These are phyloP conservation scores for Zaprionus nigranus DNA, from an alignment of 1,140 invertebrate genomes.

Conservation along the genomic window DNA sequence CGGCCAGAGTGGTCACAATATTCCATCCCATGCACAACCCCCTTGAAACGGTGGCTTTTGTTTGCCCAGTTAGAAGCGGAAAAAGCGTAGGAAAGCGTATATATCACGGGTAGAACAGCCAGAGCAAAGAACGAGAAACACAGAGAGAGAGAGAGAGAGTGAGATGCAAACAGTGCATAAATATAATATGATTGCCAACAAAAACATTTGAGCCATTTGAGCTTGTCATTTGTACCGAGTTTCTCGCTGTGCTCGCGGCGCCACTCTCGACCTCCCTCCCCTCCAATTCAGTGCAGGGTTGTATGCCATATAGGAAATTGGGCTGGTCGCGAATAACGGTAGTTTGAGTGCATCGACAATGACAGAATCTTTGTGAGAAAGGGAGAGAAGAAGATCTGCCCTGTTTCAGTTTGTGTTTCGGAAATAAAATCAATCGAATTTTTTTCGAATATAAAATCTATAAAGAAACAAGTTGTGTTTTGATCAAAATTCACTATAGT, in stretches of 20 bases:
- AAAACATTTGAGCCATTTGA: constrained; percentile 70
- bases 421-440: neutral
- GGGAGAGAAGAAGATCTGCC: neutral
- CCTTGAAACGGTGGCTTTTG: neutral
- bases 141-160: constrained; percentile 23
- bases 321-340: neutral
- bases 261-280: too few species aligned
- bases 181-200: constrained; percentile 72
- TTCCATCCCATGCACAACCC: neutral
- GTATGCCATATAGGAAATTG: constrained; percentile 19
- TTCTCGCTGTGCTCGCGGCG: constrained; percentile 10
- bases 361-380: neutral
- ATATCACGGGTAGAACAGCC: neutral
- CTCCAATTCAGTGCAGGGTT: neutral
- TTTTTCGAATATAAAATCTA: neutral
- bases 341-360: constrained; percentile 24
- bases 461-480: neutral
- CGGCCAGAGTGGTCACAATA: constrained; percentile 7
- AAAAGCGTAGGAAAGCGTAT: neutral
- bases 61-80: constrained; percentile 29
- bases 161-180: constrained; percentile 62
- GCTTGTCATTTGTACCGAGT: constrained; percentile 63
- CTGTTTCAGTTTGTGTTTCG: neutral
- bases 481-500: neutral
- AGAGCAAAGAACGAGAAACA: neutral